Evolutionary conservation across 2,113 vertebrate genomes (phyloP).

Genomic region (Gorilla gorilla): DNA sequence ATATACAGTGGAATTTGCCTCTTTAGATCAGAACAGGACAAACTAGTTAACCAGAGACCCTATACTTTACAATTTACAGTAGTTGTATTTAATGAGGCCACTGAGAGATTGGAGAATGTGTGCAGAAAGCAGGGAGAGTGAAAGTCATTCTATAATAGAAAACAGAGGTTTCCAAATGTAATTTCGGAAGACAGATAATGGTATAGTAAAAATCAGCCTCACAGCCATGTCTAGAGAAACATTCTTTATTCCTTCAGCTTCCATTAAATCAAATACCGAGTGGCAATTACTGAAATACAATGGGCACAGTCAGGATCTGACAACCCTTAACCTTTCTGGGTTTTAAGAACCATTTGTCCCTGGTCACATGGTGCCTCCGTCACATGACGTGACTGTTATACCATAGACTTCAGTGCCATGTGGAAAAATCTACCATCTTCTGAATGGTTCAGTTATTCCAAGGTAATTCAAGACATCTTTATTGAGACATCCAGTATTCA

Average conservation of each 20-base stretch:
- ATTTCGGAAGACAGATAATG: constrained; percentile 77
- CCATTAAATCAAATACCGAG: constrained; percentile 83
- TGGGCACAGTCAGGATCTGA: constrained; percentile 82
- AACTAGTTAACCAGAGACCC: constrained; percentile 59
- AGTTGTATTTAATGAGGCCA: constrained; percentile 69
- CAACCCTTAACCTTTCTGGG: constrained; percentile 77
- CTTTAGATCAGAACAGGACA: constrained; percentile 54
- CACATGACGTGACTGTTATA: constrained; percentile 74
- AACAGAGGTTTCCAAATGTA: constrained; percentile 66
- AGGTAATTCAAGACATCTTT: constrained; percentile 79
- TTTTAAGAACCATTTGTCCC: constrained; percentile 79
- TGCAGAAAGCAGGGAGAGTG: constrained; percentile 35
- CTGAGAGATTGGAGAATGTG: constrained; percentile 56
- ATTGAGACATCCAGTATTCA: constrained; percentile 40
- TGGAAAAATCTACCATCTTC: constrained; percentile 63
- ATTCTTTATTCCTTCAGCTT: constrained; percentile 76
- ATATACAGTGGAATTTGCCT: constrained; percentile 45
- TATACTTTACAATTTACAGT: constrained; percentile 68
- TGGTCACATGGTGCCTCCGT: constrained; percentile 75
- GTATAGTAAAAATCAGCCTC: constrained; percentile 78
- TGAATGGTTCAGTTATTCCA: constrained; percentile 80
- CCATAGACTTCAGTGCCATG: constrained; percentile 36
- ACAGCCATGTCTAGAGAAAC: constrained; percentile 77
- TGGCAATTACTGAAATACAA: constrained; percentile 83
- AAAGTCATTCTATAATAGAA: constrained; percentile 52